Percentiles rank a stretch among this genome's conserved stretches.
Conservation (phyloP, 1,140 invertebrate species). For the Paraescarpia echinospica region DNA sequence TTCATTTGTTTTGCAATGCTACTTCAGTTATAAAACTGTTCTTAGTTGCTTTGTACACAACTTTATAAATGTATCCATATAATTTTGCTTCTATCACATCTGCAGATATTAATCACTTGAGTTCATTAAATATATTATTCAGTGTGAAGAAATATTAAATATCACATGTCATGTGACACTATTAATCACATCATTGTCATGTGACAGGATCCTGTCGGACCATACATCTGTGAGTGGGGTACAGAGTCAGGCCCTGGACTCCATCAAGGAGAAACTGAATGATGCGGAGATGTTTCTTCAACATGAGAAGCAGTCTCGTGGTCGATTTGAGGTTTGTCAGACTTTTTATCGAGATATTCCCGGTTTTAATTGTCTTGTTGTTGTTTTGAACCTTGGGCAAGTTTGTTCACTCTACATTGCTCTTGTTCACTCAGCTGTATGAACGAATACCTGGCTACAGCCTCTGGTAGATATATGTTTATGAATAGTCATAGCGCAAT, state of each 20-base stretch:
- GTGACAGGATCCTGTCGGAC: conserved; percentile 57
- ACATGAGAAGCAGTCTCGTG: conserved; percentile 48
- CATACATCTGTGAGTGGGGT: conserved; percentile 58
- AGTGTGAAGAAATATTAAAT: neutral
- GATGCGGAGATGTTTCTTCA: conserved; percentile 51
- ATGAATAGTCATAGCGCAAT: too few species aligned
- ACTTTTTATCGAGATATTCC: neutral
- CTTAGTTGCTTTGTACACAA: neutral
- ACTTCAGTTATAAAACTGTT: neutral
- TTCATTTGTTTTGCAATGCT: neutral
- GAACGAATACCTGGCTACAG: too few species aligned
- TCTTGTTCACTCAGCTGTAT: too few species aligned
- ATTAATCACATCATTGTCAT: conserved; percentile 13
- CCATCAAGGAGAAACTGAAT: conserved; percentile 52
- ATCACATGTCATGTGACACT: neutral
- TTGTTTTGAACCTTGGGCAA: too few species aligned
- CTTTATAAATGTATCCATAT: neutral
- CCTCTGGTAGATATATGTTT: too few species aligned
- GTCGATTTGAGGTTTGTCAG: neutral
- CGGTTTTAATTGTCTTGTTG: too few species aligned
- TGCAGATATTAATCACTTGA: neutral
- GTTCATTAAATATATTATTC: too few species aligned
- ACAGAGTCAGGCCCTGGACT: conserved; percentile 60
- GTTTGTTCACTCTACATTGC: too few species aligned
- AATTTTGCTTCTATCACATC: neutral